A percentile compares a stretch with the other conserved stretches of the same genome.
phyloP scores from a whole-genome alignment of 53 echinoderm and acorn worm genomes.

The Pentamera pediparva region DNA sequence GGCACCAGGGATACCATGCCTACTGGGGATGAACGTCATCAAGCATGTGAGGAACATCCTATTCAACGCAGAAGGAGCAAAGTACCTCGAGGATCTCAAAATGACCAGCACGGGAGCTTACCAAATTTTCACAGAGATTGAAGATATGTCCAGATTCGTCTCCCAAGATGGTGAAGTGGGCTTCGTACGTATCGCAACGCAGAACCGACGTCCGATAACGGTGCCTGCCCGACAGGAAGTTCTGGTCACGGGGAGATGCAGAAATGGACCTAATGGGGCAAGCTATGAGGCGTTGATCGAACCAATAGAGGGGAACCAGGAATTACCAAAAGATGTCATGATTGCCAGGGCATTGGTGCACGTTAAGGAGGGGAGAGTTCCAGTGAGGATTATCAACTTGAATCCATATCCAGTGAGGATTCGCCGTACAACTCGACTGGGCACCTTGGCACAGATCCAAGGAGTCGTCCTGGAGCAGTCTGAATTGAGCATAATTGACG shows the following conservation, averaged over 20 bases:
- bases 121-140: conserved; percentile 1
- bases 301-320: neutral
- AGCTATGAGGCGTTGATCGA: conserved; percentile 3
- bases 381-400: conserved; percentile 4
- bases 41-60: neutral
- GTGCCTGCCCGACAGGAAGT: conserved; percentile 5
- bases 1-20: conserved; percentile 8
- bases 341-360: neutral
- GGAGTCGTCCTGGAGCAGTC: neutral
- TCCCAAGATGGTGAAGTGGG: neutral
- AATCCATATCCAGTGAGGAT: conserved; percentile 4
- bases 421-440: neutral
- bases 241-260: conserved; percentile 16
- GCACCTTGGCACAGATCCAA: neutral
- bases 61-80: neutral
- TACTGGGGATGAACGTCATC: conserved; percentile 27
- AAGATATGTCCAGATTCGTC: neutral
- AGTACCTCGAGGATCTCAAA: conserved; percentile 1
- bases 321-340: conserved; percentile 1
- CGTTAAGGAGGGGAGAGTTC: neutral
- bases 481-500: neutral
- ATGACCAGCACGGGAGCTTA: neutral
- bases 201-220: neutral
- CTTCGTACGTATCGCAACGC: neutral
- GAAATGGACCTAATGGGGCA: neutral